A percentile compares a stretch with the other conserved stretches of the same genome.
Conservation (phyloP, 2,888 invertebrate species). For the Calameuta idolon region DNA sequence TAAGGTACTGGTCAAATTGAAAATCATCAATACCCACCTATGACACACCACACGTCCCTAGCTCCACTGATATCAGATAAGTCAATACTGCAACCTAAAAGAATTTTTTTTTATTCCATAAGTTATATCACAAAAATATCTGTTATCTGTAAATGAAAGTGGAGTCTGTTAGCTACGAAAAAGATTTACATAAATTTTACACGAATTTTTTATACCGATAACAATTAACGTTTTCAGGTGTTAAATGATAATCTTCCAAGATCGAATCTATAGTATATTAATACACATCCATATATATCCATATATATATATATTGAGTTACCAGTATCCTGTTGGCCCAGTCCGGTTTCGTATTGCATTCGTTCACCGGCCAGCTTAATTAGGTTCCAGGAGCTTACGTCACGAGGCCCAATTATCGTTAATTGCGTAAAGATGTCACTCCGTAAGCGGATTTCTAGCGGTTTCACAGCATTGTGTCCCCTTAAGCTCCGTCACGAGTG, state of each 20-base stretch:
- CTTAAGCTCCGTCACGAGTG: conserved; percentile 48
- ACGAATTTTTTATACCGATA: neutral
- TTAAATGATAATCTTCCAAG: neutral
- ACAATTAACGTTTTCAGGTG: neutral
- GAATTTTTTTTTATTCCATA: too few relatives aligned
- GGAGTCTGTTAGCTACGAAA: neutral
- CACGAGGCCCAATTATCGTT: conserved; percentile 62
- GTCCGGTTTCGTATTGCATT: conserved; percentile 53
- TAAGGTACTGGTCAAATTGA: neutral
- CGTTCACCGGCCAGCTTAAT: conserved; percentile 52
- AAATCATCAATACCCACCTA: neutral
- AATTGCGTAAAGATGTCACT: conserved; percentile 67
- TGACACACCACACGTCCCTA: neutral
- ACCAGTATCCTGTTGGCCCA: neutral
- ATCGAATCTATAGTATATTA: neutral
- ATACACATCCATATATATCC: too few relatives aligned
- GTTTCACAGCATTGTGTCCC: conserved; percentile 59
- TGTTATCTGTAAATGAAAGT: too few relatives aligned
- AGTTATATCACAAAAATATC: too few relatives aligned
- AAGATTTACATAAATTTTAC: neutral
- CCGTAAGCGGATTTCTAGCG: conserved; percentile 64
- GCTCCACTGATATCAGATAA: too few relatives aligned
- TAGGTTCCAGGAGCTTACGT: conserved; percentile 56
- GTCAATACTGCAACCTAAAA: too few relatives aligned
- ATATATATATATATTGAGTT: neutral